Evolutionary conservation across 2,113 vertebrate genomes (phyloP).

Genomic region (Mobula hypostoma): DNA sequence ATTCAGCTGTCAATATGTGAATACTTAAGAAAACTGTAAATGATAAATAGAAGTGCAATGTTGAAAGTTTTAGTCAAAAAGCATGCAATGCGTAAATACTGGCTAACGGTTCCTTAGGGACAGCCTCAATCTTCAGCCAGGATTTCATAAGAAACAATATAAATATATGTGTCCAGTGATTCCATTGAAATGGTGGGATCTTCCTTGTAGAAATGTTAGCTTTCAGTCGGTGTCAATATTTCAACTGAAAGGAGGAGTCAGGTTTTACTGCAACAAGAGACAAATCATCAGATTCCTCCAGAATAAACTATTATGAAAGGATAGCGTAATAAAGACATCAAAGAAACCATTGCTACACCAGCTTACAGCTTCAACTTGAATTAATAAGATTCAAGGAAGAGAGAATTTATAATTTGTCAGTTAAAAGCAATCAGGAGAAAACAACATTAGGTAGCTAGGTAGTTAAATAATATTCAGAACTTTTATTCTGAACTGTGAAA

Average conservation of each 20-base stretch:
- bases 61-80: not conserved
- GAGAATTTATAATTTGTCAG: not conserved
- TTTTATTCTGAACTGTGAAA: too few relatives aligned
- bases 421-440: too few relatives aligned
- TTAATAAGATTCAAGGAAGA: not conserved
- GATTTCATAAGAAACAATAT: not conserved
- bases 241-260: too few relatives aligned
- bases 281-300: too few relatives aligned
- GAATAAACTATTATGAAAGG: not conserved
- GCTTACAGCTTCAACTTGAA: not conserved
- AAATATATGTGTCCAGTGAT: not conserved
- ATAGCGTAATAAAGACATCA: not conserved
- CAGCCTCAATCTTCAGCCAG: not conserved
- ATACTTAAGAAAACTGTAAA: not conserved
- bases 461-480: too few relatives aligned
- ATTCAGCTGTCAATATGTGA: not conserved
- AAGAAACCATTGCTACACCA: not conserved
- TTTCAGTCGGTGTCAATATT: not conserved
- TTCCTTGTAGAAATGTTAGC: not conserved
- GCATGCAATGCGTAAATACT: not conserved
- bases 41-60: not conserved
- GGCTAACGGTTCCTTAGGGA: too few relatives aligned
- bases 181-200: not conserved
- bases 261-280: too few relatives aligned
- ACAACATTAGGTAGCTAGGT: too few relatives aligned